Percentiles rank a stretch among this genome's conserved stretches.
Conservation (phyloP, 2,797 vertebrate genomes). For the Garrulus glandarius region DNA sequence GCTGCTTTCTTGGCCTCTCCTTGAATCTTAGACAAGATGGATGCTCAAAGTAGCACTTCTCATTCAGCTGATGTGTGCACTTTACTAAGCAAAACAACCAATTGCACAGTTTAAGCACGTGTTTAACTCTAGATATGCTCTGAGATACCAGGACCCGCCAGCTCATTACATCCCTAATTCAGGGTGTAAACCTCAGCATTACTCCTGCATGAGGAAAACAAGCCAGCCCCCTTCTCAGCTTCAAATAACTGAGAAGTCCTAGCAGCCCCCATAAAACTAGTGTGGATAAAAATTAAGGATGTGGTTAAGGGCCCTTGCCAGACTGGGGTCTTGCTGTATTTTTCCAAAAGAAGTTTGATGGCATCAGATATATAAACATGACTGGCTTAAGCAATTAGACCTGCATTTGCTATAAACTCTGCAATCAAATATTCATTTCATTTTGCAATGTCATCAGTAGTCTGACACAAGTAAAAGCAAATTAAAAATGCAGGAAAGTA, state of each 20-base stretch:
- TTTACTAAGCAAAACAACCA: not conserved
- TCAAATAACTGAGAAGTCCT: not conserved
- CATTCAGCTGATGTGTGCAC: not conserved
- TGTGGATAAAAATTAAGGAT: not conserved
- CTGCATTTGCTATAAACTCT: slow-evolving; percentile 17
- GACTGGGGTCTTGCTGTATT: not conserved
- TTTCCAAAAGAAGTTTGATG: not conserved
- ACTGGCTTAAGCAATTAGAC: slow-evolving; percentile 12
- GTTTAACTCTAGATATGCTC: not conserved
- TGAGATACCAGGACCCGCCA: not conserved
- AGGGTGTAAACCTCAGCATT: not conserved
- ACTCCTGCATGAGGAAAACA: not conserved
- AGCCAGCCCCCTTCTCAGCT: not conserved
- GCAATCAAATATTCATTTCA: slow-evolving; percentile 26
- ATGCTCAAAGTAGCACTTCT: not conserved
- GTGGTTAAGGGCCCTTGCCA: not conserved
- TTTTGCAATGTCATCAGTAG: slow-evolving; percentile 19
- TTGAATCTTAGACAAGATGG: not conserved
- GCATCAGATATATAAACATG: not conserved
- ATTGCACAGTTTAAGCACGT: not conserved
- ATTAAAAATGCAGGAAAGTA: slow-evolving; percentile 21
- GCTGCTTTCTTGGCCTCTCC: not conserved
- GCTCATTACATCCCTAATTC: not conserved
- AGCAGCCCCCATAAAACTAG: not conserved
- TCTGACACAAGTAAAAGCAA: not conserved